Conservation (phyloP, 2,113 vertebrate species). For the Marmota flaviventris region DNA sequence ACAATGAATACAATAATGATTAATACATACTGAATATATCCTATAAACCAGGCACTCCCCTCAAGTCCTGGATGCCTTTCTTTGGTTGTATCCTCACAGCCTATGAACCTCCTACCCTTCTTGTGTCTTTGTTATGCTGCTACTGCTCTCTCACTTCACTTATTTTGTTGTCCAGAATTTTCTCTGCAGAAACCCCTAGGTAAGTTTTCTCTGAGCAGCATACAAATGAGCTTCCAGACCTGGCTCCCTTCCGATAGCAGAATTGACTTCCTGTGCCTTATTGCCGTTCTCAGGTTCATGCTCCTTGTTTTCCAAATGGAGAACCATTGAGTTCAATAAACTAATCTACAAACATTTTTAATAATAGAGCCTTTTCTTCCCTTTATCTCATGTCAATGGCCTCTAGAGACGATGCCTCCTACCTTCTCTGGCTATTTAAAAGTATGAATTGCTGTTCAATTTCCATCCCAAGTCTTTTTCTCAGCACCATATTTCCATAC, state of each 20-base stretch:
- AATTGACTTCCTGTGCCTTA: not conserved
- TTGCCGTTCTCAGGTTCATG: not conserved
- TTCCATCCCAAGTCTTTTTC: not conserved
- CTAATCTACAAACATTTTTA: not conserved
- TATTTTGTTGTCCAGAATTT: not conserved
- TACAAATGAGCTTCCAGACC: not conserved
- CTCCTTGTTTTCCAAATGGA: not conserved
- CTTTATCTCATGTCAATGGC: too few relatives aligned
- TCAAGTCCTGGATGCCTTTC: too few relatives aligned
- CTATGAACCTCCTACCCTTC: rapidly evolving
- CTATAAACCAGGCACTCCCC: not conserved
- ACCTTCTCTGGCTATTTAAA: not conserved
- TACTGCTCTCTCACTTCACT: not conserved
- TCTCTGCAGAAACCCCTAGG: not conserved
- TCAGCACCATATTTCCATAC: not conserved
- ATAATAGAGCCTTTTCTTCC: not conserved
- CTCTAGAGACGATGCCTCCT: not conserved
- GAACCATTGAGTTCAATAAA: not conserved
- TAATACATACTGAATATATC: not conserved
- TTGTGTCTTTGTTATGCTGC: not conserved
- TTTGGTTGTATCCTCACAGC: too few relatives aligned
- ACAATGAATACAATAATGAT: not conserved
- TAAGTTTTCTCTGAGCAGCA: not conserved
- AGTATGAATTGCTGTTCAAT: not conserved
- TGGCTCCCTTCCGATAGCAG: not conserved